These are phyloP conservation scores for Ommatoiulus sabulosus DNA, from an alignment of 2,888 invertebrate species.

Conservation along the genomic window DNA sequence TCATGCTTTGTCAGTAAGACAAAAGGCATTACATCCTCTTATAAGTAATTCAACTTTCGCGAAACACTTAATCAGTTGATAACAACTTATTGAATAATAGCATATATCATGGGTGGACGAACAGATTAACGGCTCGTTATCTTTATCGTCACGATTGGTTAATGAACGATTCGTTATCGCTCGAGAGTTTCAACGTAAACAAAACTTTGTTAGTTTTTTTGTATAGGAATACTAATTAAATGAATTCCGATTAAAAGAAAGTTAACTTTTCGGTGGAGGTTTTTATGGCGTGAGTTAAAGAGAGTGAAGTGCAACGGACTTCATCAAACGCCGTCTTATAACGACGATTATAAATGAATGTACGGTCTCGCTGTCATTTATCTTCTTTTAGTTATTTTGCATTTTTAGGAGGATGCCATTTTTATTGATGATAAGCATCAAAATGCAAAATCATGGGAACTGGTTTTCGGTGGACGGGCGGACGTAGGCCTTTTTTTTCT, in stretches of 20 bases:
- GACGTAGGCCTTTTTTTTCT: neutral
- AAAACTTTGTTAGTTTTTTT: neutral
- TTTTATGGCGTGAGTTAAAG: neutral
- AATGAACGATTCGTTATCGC: too few species aligned
- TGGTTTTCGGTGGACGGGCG: neutral
- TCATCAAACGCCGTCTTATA: neutral
- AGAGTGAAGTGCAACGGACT: conserved; percentile 32
- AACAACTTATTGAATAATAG: too few species aligned
- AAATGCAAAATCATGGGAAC: conserved; percentile 21
- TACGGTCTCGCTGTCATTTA: conserved; percentile 39
- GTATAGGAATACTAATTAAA: neutral
- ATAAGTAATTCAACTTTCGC: too few species aligned
- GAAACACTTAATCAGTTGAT: too few species aligned
- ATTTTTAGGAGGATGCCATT: conserved; percentile 40
- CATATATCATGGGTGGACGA: too few species aligned
- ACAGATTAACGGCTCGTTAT: too few species aligned
- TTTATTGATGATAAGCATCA: conserved; percentile 40
- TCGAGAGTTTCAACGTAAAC: too few species aligned
- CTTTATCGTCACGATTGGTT: too few species aligned
- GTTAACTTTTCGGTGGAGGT: neutral
- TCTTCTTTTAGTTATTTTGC: conserved; percentile 36
- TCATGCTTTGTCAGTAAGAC: too few species aligned
- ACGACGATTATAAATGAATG: conserved; percentile 27
- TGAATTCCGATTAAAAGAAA: conserved; percentile 16
- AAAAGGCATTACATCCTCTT: too few species aligned